Evolutionary conservation across 2,888 invertebrate species (phyloP), one percentile per base, ranked within the genome.

Genomic region (Drosophila fungiperda): DNA sequence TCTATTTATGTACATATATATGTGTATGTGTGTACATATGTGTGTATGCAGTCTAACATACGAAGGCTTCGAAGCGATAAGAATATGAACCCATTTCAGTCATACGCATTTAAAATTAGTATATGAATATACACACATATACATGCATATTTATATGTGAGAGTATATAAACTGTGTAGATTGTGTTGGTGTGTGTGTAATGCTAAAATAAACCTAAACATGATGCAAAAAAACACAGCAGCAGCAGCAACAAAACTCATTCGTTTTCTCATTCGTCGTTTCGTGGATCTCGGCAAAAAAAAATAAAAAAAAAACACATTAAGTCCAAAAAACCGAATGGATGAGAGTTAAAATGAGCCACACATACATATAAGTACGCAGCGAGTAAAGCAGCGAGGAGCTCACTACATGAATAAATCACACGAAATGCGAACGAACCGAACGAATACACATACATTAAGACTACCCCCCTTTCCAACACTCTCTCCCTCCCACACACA

Each of bases 281-380:
- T 82, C 73, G 73, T 82, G 71, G 72, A 78, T 73, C 74, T 74
- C 81, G 75, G 82, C 78, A 81, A 23, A 23, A 33, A 52, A 52
- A 52, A 7, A 2, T 7, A 1, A 20, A 35, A 35, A 20, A 20
- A 33, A 55, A 29, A 74, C 87, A 89, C 84, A 85, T 85, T 87
- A 83, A 83, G 82, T 89, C 87, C 78, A 84, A 86, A 86, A 80
- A 87, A 82, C 89, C 85, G 85, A 86, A 84, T 86, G 89, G 87
- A 86, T 87, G 89, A 87, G 90, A 87, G 90, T 89, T 89, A 87
- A 88, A 89, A 86, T 90, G 87, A 87, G 87, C 83, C 69, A 70
- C 63, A 76, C 73, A 76, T 33, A 73, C 35, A 85, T 80, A 89
- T 86, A 89, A 82, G 83, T 89, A 89, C 85, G 80, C 83, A 89